Conservation (phyloP, 1,140 invertebrate species). For the Panagrolaimus sp. region DNA sequence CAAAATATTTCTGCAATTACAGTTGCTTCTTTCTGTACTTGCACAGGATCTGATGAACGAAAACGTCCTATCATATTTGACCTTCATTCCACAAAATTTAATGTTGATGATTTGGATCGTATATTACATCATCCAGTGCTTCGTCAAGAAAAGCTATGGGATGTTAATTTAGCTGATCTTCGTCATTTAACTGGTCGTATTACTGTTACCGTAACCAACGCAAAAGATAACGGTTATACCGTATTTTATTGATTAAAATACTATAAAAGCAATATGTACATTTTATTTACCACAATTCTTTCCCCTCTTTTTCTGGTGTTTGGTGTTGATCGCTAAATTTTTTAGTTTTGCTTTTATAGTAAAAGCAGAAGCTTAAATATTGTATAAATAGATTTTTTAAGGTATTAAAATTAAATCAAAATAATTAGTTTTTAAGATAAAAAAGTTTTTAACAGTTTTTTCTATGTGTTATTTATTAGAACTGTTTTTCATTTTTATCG, state of each 20-base stretch:
- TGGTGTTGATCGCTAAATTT: too few relatives aligned
- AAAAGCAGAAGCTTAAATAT: too few relatives aligned
- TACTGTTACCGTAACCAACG: background rate
- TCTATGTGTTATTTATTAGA: too few relatives aligned
- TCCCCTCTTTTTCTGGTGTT: too few relatives aligned
- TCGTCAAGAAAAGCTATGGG: background rate
- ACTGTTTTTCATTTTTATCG: too few relatives aligned
- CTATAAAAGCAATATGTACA: background rate
- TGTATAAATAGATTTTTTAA: too few relatives aligned
- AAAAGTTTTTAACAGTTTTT: too few relatives aligned
- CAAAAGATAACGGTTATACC: constrained; percentile 7
- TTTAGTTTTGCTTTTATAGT: too few relatives aligned
- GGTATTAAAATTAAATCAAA: too few relatives aligned
- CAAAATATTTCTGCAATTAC: constrained; percentile 10
- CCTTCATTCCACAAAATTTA: constrained; percentile 1
- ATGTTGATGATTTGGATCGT: constrained; percentile 3
- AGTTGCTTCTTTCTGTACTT: constrained; percentile 7
- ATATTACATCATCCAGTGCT: background rate
- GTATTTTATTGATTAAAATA: background rate
- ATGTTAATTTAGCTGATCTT: background rate
- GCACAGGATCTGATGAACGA: constrained; percentile 1
- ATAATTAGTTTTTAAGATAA: too few relatives aligned
- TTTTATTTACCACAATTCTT: too few relatives aligned
- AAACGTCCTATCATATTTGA: background rate
- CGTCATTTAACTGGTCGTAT: constrained; percentile 1